These are phyloP conservation scores for Agonopterix arenella DNA, from an alignment of 2,888 invertebrate species.

Conservation along the genomic window DNA sequence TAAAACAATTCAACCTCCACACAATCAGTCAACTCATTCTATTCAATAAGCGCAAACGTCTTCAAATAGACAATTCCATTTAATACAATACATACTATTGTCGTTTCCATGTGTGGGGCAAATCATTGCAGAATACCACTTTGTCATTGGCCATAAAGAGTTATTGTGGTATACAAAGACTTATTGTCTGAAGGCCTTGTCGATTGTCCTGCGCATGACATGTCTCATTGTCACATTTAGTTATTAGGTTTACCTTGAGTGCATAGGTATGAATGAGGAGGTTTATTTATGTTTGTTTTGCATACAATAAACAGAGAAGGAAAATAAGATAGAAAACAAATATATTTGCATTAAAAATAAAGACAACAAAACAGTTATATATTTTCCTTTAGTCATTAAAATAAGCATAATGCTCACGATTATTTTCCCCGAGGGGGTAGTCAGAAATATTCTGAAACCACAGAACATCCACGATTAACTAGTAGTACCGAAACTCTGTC, in stretches of 20 bases:
- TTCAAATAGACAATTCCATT: slow-evolving; percentile 42
- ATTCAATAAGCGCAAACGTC: slow-evolving; percentile 37
- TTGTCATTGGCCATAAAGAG: slow-evolving; percentile 58
- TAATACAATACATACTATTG: slow-evolving; percentile 31
- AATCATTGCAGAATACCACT: slow-evolving; percentile 63
- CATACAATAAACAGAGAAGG: no score
- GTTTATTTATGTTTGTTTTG: no score
- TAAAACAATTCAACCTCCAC: slow-evolving; percentile 21
- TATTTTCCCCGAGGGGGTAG: no score
- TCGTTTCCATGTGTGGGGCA: slow-evolving; percentile 42
- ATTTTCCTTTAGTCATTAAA: no score
- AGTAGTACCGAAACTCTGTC: no score
- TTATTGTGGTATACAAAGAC: slow-evolving; percentile 54
- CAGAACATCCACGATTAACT: no score
- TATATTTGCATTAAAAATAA: no score
- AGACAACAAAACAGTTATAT: no score
- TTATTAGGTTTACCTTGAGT: slow-evolving; percentile 32
- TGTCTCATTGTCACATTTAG: slow-evolving; percentile 23
- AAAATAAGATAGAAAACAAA: no score
- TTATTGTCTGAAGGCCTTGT: slow-evolving; percentile 57
- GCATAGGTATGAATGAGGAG: not conserved
- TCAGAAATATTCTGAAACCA: no score
- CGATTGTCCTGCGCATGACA: slow-evolving; percentile 50
- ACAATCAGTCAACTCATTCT: slow-evolving; percentile 29
- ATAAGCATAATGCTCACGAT: no score